A percentile compares a stretch with the other conserved stretches of the same genome.
Evolutionary conservation across 2,797 vertebrate genomes (phyloP).

Genomic region (Rhynchotus rufescens): DNA sequence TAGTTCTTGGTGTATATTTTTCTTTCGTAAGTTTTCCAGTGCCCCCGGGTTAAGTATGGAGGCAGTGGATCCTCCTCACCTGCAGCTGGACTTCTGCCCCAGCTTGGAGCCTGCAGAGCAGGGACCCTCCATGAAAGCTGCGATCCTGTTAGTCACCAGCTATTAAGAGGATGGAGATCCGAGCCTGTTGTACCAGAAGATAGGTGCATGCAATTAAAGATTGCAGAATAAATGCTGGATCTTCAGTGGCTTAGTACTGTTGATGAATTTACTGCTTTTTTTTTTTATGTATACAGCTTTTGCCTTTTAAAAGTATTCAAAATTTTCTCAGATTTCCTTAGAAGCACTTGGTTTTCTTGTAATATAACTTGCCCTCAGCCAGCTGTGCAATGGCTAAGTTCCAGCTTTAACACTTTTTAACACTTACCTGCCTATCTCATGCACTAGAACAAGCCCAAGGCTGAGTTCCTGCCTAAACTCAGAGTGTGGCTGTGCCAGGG

Average conservation of each 20-base stretch:
- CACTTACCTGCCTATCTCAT: neutral
- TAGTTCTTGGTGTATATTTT: neutral
- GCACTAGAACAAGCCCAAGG: neutral
- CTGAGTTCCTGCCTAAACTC: neutral
- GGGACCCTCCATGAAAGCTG: neutral
- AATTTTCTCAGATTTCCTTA: neutral
- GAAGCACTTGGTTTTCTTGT: neutral
- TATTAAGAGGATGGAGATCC: too few species aligned
- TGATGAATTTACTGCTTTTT: neutral
- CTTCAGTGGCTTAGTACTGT: neutral
- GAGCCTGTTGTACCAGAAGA: neutral
- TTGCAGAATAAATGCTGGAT: neutral
- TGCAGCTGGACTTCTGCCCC: neutral
- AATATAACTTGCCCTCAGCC: neutral
- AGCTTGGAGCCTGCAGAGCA: neutral
- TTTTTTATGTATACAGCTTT: neutral
- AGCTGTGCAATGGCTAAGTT: neutral
- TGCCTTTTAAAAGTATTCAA: neutral
- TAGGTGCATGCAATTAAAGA: neutral
- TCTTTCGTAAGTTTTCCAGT: neutral
- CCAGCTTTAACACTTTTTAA: neutral
- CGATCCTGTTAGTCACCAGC: neutral
- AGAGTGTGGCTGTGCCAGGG: neutral
- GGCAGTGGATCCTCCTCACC: neutral
- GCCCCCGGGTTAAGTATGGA: neutral